Evolutionary conservation across 2,797 vertebrate species (phyloP), one percentile per base, ranked within the genome.

Genomic region (Lutjanus campechanus): DNA sequence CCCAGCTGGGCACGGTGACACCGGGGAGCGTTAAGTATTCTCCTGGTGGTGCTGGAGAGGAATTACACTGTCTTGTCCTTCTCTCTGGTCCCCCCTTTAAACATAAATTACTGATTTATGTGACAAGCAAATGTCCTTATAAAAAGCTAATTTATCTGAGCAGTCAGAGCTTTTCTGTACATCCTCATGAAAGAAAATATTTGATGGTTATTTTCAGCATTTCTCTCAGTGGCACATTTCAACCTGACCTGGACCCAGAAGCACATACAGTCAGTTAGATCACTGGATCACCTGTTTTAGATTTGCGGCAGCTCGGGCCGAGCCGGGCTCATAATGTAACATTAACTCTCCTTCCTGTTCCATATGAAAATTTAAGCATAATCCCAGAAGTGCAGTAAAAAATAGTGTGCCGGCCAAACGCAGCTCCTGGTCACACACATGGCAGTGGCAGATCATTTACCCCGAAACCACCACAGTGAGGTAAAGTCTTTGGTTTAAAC

Each of bases 341-440:
- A 94, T 94, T 93, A 95, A 93, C 93, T 94, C 94, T 89, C 75
- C 85, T 94, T 94, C 94, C 94, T 94, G 91, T 92, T 92, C 92
- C 91, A 92, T 91, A 91, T 92, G 91, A 93, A 95, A 92, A 93
- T 92, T 84, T 93, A 92, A 94, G 91, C 88, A 76, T 67, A 86
- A 92, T 94, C 93, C 93, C 93, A 91, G 88, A 93, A 92, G 93
- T 86, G 88, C 90, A 90, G 93, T 94, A 89, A 93, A 93, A 88
- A 71, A 81, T 12, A 36, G 83, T 16, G 56, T 8, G 63, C 86
- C 36, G 85, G 92, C 91, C 90, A 92, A 90, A 91, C 58, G 56
- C 81, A 79, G 91, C 93, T 94, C 88, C 92, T 91, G 90, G 93
- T 95, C 86, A 85, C 85, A 91, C 87, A 87, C 79, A 92, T 54